Evolutionary conservation across 2,113 vertebrate genomes (phyloP), one percentile per base, ranked within the genome.

Genomic region (Aspidoscelis tigris): DNA sequence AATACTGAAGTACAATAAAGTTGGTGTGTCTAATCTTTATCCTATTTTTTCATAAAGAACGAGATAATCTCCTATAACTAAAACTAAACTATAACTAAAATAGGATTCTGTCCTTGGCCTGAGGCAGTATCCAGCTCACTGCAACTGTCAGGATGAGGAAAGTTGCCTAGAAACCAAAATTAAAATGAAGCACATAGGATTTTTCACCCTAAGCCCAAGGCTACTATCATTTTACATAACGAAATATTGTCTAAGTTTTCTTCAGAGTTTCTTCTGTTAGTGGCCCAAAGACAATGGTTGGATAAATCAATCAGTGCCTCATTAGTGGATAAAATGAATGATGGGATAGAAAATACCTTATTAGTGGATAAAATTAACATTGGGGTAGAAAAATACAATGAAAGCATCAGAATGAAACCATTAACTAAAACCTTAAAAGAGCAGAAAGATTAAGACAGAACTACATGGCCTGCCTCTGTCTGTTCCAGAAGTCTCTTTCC

Each of bases 211-310:
- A 84, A 84, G 70, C 33, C 64, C 33, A 74, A 14, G 70, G 79
- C 8, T 55, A 82, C 44, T 73, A 76, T 73, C 47, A 83, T 78
- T 83, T n/a, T 3, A 69, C 77, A 41, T 22, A 90, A 47, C 12
- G 53, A 50, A 92, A 1, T 0, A 24, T 86, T 65, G 24, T 2
- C 43, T 70, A 78, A 73, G 4, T 10, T 9, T 44, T 61, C 20
- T 33, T 76, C 43, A 5, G 3, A 79, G 55, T 2, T 74, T 1
- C 3, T 58, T 64, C 47, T 78, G 10, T 26, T 6, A 87, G 10
- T 18, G 87, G 18, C 26, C 76, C 70, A 86, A 79, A 87, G 44
- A 69, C 33, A 90, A 24, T 3, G 75, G 11, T 26, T 85, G 12
- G 81, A 87, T 12, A 65, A 87, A 86, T 64, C 39, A 74, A 21